A percentile compares a stretch with the other conserved stretches of the same genome.
Evolutionary conservation across 2,797 vertebrate genomes (phyloP).

Genomic region (Tenualosa ilisha): DNA sequence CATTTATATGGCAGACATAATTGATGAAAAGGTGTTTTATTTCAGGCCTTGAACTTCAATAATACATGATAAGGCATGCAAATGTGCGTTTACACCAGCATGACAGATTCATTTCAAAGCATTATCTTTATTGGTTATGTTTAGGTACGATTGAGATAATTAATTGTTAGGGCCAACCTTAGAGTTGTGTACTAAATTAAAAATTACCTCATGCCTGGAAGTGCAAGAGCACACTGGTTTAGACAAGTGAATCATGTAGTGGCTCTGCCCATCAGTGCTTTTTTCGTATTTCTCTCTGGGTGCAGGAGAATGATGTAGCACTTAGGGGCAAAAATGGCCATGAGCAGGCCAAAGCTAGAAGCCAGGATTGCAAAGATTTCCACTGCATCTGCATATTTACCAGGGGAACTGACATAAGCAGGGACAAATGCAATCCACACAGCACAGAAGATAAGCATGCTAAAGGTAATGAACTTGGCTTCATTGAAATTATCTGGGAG

Average conservation of each 20-base stretch:
- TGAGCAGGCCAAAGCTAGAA: too few relatives aligned
- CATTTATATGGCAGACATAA: not conserved
- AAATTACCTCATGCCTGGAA: not conserved
- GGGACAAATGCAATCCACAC: too few relatives aligned
- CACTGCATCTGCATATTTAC: too few relatives aligned
- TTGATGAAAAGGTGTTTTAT: not conserved
- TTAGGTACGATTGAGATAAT: not conserved
- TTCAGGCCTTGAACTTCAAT: not conserved
- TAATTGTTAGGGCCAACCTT: not conserved
- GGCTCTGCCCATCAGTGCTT: slow-evolving; percentile 47
- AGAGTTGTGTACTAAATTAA: not conserved
- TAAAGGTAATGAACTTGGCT: too few relatives aligned
- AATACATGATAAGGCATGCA: not conserved
- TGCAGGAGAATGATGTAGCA: slow-evolving; percentile 44
- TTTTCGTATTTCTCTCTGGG: slow-evolving; percentile 52
- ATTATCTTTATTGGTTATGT: not conserved
- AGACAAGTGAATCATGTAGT: slow-evolving; percentile 7
- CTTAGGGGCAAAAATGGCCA: too few relatives aligned
- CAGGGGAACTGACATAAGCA: too few relatives aligned
- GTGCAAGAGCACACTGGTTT: not conserved
- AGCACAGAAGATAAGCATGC: too few relatives aligned
- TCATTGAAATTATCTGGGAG: too few relatives aligned
- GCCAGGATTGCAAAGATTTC: too few relatives aligned
- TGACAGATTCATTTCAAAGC: not conserved
- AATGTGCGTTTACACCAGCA: not conserved